phyloP scores from a whole-genome alignment of 92 coral and sea anemone species.

The Porites divaricata region DNA sequence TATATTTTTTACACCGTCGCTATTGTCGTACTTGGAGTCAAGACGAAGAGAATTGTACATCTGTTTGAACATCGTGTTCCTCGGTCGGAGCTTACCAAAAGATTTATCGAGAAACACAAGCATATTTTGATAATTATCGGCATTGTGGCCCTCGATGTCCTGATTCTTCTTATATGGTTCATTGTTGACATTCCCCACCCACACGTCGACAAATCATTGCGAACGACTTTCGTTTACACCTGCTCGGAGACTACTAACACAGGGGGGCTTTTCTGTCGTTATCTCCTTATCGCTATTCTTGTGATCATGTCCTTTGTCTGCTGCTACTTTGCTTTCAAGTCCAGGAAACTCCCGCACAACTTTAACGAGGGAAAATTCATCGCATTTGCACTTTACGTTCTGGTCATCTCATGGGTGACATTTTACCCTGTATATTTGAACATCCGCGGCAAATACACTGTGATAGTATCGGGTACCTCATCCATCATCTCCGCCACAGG shows the following conservation, averaged over 20 bases:
- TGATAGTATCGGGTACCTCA: constrained; percentile 67
- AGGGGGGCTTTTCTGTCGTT: constrained; percentile 69
- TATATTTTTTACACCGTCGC: constrained; percentile 76
- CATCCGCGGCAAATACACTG: constrained; percentile 72
- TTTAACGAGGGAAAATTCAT: constrained; percentile 91
- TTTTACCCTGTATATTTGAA: constrained; percentile 78
- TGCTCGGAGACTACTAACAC: constrained; percentile 50
- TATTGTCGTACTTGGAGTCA: constrained; percentile 77
- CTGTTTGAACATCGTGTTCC: constrained; percentile 71
- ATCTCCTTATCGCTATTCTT: constrained; percentile 63
- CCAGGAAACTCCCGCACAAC: constrained; percentile 83
- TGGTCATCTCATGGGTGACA: constrained; percentile 76
- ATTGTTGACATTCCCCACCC: constrained; percentile 67
- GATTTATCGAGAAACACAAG: constrained; percentile 50
- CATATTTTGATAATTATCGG: constrained; percentile 60
- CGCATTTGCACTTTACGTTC: constrained; percentile 75
- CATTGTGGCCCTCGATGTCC: constrained; percentile 38
- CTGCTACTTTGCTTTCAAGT: constrained; percentile 77
- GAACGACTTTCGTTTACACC: constrained; percentile 46
- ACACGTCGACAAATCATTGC: constrained; percentile 57
- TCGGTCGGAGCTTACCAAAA: constrained; percentile 59
- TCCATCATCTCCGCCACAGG: constrained; percentile 82
- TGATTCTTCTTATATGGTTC: constrained; percentile 68
- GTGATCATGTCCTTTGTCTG: constrained; percentile 63
- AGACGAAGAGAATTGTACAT: constrained; percentile 75